Conservation (phyloP, 2,797 vertebrate genomes). For the Otolemur crassicaudatus region DNA sequence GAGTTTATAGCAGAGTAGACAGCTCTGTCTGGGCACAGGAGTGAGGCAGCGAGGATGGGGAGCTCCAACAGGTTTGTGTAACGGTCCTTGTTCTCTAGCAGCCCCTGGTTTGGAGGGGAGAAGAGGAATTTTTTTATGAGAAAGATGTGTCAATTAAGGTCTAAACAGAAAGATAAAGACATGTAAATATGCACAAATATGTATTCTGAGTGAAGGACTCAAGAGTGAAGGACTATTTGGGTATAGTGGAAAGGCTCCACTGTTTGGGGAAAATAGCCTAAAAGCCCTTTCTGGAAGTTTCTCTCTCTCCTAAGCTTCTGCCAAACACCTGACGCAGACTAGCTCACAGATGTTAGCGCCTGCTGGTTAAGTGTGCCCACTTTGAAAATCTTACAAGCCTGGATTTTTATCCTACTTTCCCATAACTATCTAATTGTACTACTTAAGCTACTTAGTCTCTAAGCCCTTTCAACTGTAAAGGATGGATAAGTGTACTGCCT, state of each 20-base stretch:
- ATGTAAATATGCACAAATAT: neutral
- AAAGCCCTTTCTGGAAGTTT: neutral
- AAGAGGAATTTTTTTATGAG: neutral
- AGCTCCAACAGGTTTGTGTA: neutral
- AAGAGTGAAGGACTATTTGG: neutral
- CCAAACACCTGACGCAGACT: neutral
- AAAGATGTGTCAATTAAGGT: neutral
- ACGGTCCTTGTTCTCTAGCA: neutral
- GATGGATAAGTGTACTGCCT: neutral
- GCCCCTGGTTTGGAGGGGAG: neutral
- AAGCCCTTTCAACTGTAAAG: neutral
- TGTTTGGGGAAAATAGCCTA: neutral
- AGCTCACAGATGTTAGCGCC: neutral
- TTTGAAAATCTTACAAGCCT: neutral
- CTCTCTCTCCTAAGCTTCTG: neutral
- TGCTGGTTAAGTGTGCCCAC: neutral
- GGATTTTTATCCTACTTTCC: conserved; percentile 5
- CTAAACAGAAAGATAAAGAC: neutral
- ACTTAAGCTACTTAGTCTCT: neutral
- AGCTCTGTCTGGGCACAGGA: neutral
- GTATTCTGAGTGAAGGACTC: neutral
- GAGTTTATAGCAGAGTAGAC: neutral
- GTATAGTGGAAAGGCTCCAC: neutral
- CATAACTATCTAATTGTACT: neutral
- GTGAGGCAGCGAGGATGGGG: neutral